Conservation (phyloP, 2,797 vertebrate genomes). For the Jordanella pulchra region DNA sequence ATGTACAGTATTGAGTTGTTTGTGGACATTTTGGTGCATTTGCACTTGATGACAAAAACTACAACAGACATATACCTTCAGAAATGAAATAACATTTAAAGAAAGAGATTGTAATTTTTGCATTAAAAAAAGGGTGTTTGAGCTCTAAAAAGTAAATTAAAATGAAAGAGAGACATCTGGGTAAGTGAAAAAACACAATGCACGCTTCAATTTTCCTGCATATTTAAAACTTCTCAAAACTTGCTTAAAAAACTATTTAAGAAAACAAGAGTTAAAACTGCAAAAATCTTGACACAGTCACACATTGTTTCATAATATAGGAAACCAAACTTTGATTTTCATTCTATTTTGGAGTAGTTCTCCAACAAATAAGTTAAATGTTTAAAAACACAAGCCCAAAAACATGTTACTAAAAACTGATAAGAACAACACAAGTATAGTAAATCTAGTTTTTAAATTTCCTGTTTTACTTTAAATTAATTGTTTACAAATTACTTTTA, state of each 20-base stretch:
- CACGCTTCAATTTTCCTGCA: background rate
- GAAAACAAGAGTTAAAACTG: background rate
- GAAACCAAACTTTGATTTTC: background rate
- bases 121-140: background rate
- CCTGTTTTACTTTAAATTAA: too few species aligned
- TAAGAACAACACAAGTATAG: background rate
- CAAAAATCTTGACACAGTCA: background rate
- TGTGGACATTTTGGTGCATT: conserved; percentile 54
- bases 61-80: conserved; percentile 15
- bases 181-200: background rate
- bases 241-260: background rate
- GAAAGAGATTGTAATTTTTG: conserved; percentile 8
- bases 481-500: too few species aligned
- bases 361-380: background rate
- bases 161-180: background rate
- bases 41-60: conserved; percentile 33
- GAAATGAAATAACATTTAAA: conserved; percentile 10
- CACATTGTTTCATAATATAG: background rate
- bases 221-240: too few species aligned
- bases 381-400: background rate
- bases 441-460: background rate
- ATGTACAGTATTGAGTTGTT: conserved; percentile 50
- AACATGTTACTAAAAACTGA: background rate
- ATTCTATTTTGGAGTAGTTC: background rate
- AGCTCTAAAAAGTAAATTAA: too few species aligned